Evolutionary conservation across 2,888 invertebrate genomes (phyloP).

Genomic region (Cecidostiba fungosa): DNA sequence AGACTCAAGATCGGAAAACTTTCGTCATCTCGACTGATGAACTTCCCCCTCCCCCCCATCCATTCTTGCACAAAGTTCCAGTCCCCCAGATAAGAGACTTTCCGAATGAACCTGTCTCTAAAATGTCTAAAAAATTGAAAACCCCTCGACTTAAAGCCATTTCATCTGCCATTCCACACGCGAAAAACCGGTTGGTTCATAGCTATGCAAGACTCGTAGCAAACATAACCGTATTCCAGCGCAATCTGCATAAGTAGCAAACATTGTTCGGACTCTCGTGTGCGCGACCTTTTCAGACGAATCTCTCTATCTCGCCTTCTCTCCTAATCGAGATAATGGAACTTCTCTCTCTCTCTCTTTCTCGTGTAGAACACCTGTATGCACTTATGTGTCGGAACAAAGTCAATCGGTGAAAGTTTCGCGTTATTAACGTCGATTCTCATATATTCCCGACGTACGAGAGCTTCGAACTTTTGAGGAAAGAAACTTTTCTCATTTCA

Average conservation of each 20-base stretch:
- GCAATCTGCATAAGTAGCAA: slow-evolving; percentile 30
- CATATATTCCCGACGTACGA: background rate
- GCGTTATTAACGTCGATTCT: slow-evolving; percentile 6
- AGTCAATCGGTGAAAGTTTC: slow-evolving; percentile 26
- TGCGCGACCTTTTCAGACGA: background rate
- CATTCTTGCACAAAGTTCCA: background rate
- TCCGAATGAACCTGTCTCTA: background rate
- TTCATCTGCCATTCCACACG: background rate
- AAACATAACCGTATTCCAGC: background rate
- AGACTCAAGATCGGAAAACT: background rate
- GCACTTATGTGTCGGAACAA: background rate
- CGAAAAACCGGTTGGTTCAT: background rate
- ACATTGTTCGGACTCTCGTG: slow-evolving; percentile 14
- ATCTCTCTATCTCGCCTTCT: background rate
- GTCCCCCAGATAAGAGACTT: background rate
- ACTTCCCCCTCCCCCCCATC: background rate
- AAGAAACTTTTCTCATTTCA: slow-evolving; percentile 36
- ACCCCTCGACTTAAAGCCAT: background rate
- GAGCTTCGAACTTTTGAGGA: background rate
- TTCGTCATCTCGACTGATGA: slow-evolving; percentile 12
- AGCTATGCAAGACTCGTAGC: background rate
- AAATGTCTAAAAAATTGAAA: background rate
- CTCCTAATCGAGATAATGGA: slow-evolving; percentile 36
- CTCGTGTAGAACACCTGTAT: background rate
- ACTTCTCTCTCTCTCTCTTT: background rate